Base-by-base conservation (phyloP, 2,797 vertebrate species). In the Philypnodon macrostomus region DNA sequence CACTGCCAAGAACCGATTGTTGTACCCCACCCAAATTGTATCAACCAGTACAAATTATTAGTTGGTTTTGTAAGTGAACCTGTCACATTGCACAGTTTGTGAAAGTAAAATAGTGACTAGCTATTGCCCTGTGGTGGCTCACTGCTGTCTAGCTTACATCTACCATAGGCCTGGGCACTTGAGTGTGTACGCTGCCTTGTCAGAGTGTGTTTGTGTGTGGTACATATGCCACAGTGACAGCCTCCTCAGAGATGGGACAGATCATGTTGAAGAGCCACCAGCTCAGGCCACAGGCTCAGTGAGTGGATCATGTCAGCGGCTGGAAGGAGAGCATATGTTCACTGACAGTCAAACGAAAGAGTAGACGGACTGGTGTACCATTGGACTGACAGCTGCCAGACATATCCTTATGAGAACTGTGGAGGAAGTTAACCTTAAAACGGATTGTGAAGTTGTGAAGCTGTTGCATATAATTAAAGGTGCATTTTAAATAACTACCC, bases 301-400 rank as follows among this genome's bases (percentile, higher is more conserved):
- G 79, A 89, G 84, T 77, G 73, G 79, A 86, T 86, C 70, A 84
- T 84, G 86, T 86, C 87, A 84, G 78, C 50, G 33, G 71, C 69
- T 63, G 11, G 10, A 52, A 75, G 77, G 66, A 15, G 62, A 71
- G 81, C 86, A 88, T 89, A 89, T 88, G 88, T 77, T 74, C 66
- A 65, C 66, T 89, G 88, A 88, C 87, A 89, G 81, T 15, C 47
- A 55, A 79, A 24, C 19, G 37, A 13, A 12, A n/a, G 37, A 5
- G 35, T 18, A 39, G 79, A 87, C 1, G 62, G 77, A 79, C 78
- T 67, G 76, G 67, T 80, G 75, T 81, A 52, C 51, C 64, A 89
- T 87, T 62, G 82, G 86, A 90, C 80, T 88, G 90, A 90, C 88
- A 87, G 84, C 84, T 81, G 77, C 75, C 84, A 68, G 68, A 30